Base-by-base conservation (phyloP, 2,113 vertebrate genomes). In the Clupea harengus region DNA sequence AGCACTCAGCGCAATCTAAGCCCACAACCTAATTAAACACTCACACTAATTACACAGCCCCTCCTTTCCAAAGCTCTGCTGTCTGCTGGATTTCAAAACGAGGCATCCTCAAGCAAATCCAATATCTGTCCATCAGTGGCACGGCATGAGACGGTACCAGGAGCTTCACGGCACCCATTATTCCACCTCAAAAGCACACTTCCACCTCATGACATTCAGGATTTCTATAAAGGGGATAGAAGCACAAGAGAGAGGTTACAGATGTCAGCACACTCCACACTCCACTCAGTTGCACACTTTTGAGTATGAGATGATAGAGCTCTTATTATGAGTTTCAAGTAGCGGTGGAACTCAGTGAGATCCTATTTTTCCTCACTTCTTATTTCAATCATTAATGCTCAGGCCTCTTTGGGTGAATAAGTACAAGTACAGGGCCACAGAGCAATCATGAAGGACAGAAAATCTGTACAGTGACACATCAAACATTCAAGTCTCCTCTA, bases 21-120 rank as follows among this genome's bases (percentile, higher is more conserved):
- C 84, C 88, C 84, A 90, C 83, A 88, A 83, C 46, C 89, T 94
- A 92, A 90, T 90, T 89, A 92, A 92, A 89, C 85, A 86, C 87
- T 92, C 80, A 6, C 28, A 88, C 87, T 91, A 90, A 91, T 90
- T 88, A 88, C 87, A 86, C 83, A 85, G 86, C 86, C 87, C 52
- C 83, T 57, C 72, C 22, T 20, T 78, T 50, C 89, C 88, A 83
- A 85, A 86, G 86, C 81, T 57, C 18, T 54, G 86, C 83, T 81
- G 87, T 45, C 45, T 87, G 81, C 83, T 88, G 72, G 72, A 17
- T 39, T 39, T 78, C 72, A 32, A 78, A 4, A 32, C 25, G 15
- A 78, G 11, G 72, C 72, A 11, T 72, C 28, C 28, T 78, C 13
- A 32, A 78, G 10, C 72, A 78, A 6, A 78, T 78, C 32, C 28